Conservation (phyloP, 2,797 vertebrate species). For the Alcedo atthis region DNA sequence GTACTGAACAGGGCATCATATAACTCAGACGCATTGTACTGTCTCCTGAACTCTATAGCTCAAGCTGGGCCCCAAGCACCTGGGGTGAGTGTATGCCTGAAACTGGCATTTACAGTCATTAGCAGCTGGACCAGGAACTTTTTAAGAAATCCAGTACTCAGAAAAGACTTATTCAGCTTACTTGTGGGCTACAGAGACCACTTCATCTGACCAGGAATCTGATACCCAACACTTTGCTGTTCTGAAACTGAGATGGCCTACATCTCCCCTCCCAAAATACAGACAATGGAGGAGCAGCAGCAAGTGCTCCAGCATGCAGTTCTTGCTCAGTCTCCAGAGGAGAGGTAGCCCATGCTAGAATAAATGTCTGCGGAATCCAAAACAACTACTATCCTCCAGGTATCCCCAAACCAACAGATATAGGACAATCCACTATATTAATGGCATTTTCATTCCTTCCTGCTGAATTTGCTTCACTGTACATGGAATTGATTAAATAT, state of each 20-base stretch:
- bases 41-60: background rate
- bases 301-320: background rate
- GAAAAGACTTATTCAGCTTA: background rate
- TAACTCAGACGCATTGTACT: background rate
- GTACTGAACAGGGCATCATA: background rate
- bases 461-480: constrained; percentile 29
- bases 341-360: background rate
- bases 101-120: background rate
- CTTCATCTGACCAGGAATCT: background rate
- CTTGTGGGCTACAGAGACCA: background rate
- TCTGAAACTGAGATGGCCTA: background rate
- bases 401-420: constrained; percentile 24
- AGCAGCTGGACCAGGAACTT: background rate
- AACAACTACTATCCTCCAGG: constrained; percentile 23
- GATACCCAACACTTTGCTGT: background rate
- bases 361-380: background rate
- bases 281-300: background rate
- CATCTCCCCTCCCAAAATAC: background rate
- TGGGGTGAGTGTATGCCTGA: background rate
- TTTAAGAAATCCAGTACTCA: background rate
- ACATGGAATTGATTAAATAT: constrained; percentile 53
- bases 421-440: constrained; percentile 24
- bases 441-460: constrained; percentile 29
- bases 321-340: background rate
- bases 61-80: background rate